These are phyloP conservation scores for Gisinianus flammeolus DNA, from an alignment of 2,888 invertebrate genomes.

Conservation along the genomic window DNA sequence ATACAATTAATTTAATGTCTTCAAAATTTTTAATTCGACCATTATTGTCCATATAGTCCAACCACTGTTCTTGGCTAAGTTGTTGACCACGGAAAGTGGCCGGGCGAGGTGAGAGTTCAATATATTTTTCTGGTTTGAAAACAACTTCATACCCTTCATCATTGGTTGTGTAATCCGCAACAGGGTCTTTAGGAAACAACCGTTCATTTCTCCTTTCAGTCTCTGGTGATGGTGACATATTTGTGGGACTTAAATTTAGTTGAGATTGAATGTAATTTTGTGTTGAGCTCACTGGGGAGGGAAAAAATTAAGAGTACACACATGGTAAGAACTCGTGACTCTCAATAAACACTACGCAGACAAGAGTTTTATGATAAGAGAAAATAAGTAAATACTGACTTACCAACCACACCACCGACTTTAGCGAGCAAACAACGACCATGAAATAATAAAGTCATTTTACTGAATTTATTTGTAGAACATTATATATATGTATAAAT, in stretches of 20 bases:
- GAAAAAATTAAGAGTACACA: too few species aligned
- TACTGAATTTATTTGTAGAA: too few species aligned
- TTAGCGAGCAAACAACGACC: conserved; percentile 53
- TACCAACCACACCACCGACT: conserved; percentile 54
- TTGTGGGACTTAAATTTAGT: conserved; percentile 12
- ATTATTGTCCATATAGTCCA: conserved; percentile 76
- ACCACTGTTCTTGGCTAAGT: conserved; percentile 80
- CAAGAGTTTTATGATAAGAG: too few species aligned
- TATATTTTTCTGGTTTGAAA: conserved; percentile 65
- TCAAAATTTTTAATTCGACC: conserved; percentile 81
- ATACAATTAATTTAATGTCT: conserved; percentile 82
- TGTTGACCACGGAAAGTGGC: conserved; percentile 74
- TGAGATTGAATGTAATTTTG: conserved; percentile 33
- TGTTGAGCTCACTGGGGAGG: conserved; percentile 35
- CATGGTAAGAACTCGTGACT: too few species aligned
- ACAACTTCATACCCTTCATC: conserved; percentile 77
- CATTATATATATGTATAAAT: too few species aligned
- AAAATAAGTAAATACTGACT: too few species aligned
- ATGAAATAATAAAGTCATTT: too few species aligned
- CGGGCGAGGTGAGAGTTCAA: conserved; percentile 74
- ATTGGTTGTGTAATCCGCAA: conserved; percentile 62
- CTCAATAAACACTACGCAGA: too few species aligned
- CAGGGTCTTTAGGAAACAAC: conserved; percentile 52
- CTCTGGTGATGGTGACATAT: conserved; percentile 26
- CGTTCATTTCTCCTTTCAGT: neutral